Evolutionary conservation across 2,888 invertebrate species (phyloP), one percentile per base, ranked within the genome.

Genomic region (Stictocephala bisonia): DNA sequence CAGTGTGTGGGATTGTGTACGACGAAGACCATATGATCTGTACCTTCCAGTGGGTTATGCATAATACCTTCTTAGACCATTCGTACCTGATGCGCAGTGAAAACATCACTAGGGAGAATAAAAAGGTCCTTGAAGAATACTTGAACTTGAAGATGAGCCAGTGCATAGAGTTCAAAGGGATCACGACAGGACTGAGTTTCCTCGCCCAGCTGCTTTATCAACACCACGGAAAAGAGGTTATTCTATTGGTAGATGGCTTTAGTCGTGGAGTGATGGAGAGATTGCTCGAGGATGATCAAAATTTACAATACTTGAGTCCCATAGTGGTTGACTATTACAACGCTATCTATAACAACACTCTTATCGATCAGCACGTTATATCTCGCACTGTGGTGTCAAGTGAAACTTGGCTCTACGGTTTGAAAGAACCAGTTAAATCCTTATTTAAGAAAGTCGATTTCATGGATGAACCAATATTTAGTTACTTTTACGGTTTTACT

Each of bases 221-320:
- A 31, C 56, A 56, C 31, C 31, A 56, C 56, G 27, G 27, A 15
- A 56, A 56, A 18, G 2, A 24, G 20, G 56, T 56, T 4, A 56
- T 56, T 56, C 4, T 56, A 56, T 29, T 56, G 11, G 9, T 18
- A 15, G 56, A 56, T 56, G 56, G 29, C 9, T 29, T 56, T 18
- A 31, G 56, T 29, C 18, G 26, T 7, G 56, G 56, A 29, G 27
- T 56, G 7, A 56, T 56, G 56, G 56, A 56, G 31, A 56, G 56
- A 56, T 18, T 56, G 3, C 7, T 56, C n/a, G 24, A 56, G 9
- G 56, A 56, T 31, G 31, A 29, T 56, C 26, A 29, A 29, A 31
- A 56, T 15, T 27, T 26, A 26, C n/a, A 18, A 15, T 31, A 56
- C 31, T 11, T 56, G 18, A 56, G 1, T n/a, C 18, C 56, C 18